Evolutionary conservation across 2,797 vertebrate genomes (phyloP), one percentile per base, ranked within the genome.

Genomic region (Poeciliopsis paucimaculata): DNA sequence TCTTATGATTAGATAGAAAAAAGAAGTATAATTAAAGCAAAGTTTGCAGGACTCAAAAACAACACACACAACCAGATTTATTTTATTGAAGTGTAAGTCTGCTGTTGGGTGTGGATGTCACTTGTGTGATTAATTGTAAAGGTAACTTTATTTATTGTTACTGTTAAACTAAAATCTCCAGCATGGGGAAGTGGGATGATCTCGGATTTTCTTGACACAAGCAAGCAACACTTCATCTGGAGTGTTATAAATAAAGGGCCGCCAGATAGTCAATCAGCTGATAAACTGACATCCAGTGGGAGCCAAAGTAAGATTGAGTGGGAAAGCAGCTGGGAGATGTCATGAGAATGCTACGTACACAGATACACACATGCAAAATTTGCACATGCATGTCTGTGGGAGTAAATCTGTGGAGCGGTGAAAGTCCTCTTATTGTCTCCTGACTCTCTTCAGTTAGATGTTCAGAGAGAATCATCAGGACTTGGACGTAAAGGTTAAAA

Each of bases 221-320:
- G 83, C 60, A 72, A 34, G 76, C 84, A 91, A 87, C 89, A 82
- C 87, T 91, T 91, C 85, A 89, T 89, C 86, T 83, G 75, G 74
- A 13, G 80, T 87, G 89, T 94, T 92, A 93, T 94, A 93, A 94
- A 94, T 94, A 92, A 94, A 89, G 76, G 72, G 84, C 86, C 90
- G 83, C 81, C 88, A 88, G 89, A 91, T 90, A 91, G 91, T 91
- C 84, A 91, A 91, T 94, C 77, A 84, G 94, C 89, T 92, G 89
- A 88, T 89, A 91, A 92, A 93, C 87, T 91, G 91, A 89, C 92
- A 92, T 92, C 87, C 84, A 89, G 90, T 88, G 89, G 91, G 82
- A 81, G 82, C 85, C 79, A 84, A 91, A 94, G 88, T 88, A 86
- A 90, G 94, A 93, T 90, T 93, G 92, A 92, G 92, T 93, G 87